Evolutionary conservation across 2,113 vertebrate genomes (phyloP), one percentile per base, ranked within the genome.

Genomic region (Cyprinodon tularosa): DNA sequence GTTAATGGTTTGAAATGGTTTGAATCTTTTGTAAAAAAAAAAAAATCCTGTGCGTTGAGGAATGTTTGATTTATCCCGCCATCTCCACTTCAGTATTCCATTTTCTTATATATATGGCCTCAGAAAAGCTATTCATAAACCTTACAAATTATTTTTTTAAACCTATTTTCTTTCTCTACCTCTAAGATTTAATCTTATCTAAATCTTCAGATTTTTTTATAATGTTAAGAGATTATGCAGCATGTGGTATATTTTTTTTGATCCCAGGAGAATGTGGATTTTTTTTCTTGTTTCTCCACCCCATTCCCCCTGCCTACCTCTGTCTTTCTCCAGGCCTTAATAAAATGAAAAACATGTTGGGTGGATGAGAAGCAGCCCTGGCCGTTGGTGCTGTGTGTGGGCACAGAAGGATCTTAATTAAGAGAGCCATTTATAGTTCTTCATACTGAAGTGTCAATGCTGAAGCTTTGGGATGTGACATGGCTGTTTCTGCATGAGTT

Each of bases 361-460:
- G 15, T 37, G 85, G 71, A 77, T 66, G 75, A 87, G 76, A 5
- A 44, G 83, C 85, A 85, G 82, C 68, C 75, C 14, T 76, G 70
- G 87, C 85, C 83, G 45, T 48, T n/a, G 66, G 89, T 59, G 81
- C 85, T 83, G 66, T 44, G 65, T 66, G 48, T 15, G 59, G 67
- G 83, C 70, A 70, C 74, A 53, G 5, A 64, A 77, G 81, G 83
- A 81, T 77, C 74, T 88, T 90, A 80, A 90, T 89, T 89, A 90
- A 84, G 73, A 84, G 74, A 68, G 59, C 72, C 85, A 80, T 81
- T 90, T 86, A 80, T 86, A 82, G 82, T 76, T 62, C 71, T 45
- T 77, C 80, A 66, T 75, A 65, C 74, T 3, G 45, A 72, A 66
- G 42, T 13, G 71, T 69, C 76, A 57, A 53, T 62, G 74, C 72